Conservation (phyloP, 2,113 vertebrate species). For the Drymodes brunneopygia region DNA sequence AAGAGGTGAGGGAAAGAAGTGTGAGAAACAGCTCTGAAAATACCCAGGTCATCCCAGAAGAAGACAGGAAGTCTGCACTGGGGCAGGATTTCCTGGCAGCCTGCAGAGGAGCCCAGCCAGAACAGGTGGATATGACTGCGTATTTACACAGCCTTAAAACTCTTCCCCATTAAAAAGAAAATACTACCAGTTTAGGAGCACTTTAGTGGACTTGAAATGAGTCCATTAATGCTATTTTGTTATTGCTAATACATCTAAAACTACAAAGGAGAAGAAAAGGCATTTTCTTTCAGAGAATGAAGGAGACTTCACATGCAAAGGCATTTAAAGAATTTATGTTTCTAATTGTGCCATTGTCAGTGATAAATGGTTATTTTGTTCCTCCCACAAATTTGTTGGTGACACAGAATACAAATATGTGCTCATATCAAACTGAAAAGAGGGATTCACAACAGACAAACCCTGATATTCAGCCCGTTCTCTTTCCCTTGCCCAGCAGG, state of each 20-base stretch:
- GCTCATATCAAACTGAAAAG: neutral
- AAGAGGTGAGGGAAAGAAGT: neutral
- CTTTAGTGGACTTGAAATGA: neutral
- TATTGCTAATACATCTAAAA: neutral
- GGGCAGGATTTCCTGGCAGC: too few relatives aligned
- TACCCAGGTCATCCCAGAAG: neutral
- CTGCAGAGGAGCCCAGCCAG: rapidly evolving
- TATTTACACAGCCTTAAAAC: neutral
- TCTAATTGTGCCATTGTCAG: neutral
- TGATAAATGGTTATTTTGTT: neutral
- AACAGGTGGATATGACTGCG: neutral
- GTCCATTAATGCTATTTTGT: neutral
- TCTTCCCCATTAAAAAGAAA: neutral
- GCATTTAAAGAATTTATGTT: neutral
- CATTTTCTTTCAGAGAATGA: neutral
- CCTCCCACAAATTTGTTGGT: neutral
- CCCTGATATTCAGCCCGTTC: neutral
- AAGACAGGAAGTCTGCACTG: rapidly evolving
- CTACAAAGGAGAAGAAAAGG: neutral
- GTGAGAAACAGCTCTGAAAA: neutral
- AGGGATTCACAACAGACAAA: neutral
- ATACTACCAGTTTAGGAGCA: neutral
- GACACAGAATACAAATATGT: neutral
- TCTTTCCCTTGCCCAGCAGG: neutral
- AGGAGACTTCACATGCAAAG: neutral